phyloP scores from a whole-genome alignment of 2,113 vertebrate species.

The Holacanthus passer region DNA sequence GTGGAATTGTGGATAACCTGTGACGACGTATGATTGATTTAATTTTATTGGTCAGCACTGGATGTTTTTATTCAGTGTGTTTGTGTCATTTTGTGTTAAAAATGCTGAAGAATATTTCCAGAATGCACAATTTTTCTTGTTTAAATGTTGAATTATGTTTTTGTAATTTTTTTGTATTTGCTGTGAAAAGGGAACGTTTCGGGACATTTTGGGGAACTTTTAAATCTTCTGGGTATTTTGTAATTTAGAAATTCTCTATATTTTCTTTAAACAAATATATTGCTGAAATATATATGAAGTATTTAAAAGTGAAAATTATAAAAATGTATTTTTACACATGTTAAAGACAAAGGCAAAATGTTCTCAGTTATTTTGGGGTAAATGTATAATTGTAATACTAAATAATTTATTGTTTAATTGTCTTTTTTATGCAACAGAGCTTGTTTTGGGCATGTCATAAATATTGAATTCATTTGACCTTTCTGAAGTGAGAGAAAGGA shows the following conservation, averaged over 20 bases:
- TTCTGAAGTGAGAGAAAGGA: too few relatives aligned
- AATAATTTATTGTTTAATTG: too few relatives aligned
- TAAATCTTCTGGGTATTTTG: conserved; percentile 17
- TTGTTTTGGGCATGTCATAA: too few relatives aligned
- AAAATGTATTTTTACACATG: not conserved
- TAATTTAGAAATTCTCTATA: conserved; percentile 16
- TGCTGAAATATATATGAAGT: not conserved
- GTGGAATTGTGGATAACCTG: conserved; percentile 6
- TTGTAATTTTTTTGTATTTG: not conserved
- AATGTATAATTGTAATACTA: too few relatives aligned
- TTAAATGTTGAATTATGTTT: not conserved
- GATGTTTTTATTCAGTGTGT: not conserved
- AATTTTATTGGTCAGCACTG: not conserved
- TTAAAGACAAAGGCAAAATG: too few relatives aligned
- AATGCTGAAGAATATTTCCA: not conserved
- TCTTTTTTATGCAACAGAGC: too few relatives aligned
- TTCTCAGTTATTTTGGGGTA: too few relatives aligned
- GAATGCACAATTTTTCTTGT: not conserved
- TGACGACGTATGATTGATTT: not conserved
- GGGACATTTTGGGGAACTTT: not conserved
- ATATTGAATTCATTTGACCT: too few relatives aligned
- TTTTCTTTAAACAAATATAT: not conserved
- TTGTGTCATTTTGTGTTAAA: not conserved
- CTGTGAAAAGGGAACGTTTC: conserved; percentile 19
- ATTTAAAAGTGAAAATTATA: not conserved